phyloP scores from a whole-genome alignment of 2,888 invertebrate species.

The Ectemnius lituratus region DNA sequence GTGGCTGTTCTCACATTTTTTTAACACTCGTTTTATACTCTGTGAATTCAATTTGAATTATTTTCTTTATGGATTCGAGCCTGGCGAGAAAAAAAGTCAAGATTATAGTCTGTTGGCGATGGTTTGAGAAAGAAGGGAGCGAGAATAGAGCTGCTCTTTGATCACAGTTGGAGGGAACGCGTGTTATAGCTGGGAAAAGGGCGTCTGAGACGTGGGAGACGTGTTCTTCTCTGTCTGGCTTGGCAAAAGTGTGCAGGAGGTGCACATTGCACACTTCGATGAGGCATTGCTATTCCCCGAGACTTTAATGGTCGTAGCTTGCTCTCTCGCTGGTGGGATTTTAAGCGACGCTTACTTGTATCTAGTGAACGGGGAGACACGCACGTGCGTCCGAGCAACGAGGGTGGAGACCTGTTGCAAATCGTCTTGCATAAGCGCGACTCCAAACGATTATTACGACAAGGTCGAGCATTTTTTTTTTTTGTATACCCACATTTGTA shows the following conservation, averaged over 20 bases:
- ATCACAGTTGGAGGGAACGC: not conserved
- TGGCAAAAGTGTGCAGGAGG: not conserved
- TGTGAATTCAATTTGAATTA: not conserved
- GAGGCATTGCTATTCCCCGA: constrained; percentile 19
- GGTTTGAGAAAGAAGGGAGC: not conserved
- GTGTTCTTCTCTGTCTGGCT: constrained; percentile 20
- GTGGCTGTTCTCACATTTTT: constrained; percentile 3
- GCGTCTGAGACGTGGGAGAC: constrained; percentile 14
- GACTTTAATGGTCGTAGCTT: constrained; percentile 29
- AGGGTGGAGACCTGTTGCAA: constrained; percentile 42
- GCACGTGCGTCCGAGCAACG: constrained; percentile 59
- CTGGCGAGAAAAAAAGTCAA: not conserved
- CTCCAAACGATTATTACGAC: constrained; percentile 33
- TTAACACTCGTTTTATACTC: no score
- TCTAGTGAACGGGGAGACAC: constrained; percentile 48
- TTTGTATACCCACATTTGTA: no score
- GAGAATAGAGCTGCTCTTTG: not conserved
- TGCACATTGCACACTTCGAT: constrained; percentile 39
- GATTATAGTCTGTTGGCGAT: not conserved
- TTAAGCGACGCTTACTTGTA: constrained; percentile 24
- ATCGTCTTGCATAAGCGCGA: constrained; percentile 49
- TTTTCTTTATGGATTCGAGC: not conserved
- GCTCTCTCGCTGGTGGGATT: constrained; percentile 43
- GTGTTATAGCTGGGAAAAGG: constrained; percentile 20
- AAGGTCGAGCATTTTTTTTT: no score